These are phyloP conservation scores for Bungarus multicinctus DNA, from an alignment of 2,113 vertebrate species.

Conservation along the genomic window DNA sequence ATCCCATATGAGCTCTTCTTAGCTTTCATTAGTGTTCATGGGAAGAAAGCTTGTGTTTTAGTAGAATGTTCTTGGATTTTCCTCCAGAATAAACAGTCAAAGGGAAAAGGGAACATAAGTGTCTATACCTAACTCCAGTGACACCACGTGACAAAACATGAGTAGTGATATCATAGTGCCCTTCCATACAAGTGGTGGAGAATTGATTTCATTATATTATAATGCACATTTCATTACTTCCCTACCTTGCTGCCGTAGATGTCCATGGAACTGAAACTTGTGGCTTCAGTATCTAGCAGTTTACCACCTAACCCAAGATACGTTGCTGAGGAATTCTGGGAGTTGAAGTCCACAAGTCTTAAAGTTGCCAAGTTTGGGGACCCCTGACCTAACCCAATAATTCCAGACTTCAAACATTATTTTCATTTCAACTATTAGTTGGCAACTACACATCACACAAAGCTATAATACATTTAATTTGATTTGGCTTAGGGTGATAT, in stretches of 20 bases:
- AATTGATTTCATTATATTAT: background rate
- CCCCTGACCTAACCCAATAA: background rate
- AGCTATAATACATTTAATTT: background rate
- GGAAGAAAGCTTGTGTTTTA: rapidly evolving
- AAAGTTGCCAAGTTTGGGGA: no score
- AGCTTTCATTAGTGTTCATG: background rate
- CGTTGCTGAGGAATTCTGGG: no score
- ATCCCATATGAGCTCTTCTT: background rate
- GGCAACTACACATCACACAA: background rate
- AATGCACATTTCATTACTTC: background rate
- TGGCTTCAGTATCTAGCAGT: constrained; percentile 11
- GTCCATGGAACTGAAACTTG: background rate
- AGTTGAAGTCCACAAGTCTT: no score
- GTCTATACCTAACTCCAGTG: background rate
- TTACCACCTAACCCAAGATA: background rate
- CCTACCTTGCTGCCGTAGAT: background rate
- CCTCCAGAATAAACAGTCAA: background rate
- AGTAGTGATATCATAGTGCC: background rate
- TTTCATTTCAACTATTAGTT: background rate
- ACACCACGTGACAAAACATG: background rate
- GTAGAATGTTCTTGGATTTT: background rate
- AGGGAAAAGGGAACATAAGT: background rate
- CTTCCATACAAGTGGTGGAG: background rate
- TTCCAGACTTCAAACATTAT: constrained; percentile 12
- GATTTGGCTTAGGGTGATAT: background rate